Evolutionary conservation across 23 tunicate species (phyloP), one percentile per base, ranked within the genome.

Genomic region (Ascidia mentula): DNA sequence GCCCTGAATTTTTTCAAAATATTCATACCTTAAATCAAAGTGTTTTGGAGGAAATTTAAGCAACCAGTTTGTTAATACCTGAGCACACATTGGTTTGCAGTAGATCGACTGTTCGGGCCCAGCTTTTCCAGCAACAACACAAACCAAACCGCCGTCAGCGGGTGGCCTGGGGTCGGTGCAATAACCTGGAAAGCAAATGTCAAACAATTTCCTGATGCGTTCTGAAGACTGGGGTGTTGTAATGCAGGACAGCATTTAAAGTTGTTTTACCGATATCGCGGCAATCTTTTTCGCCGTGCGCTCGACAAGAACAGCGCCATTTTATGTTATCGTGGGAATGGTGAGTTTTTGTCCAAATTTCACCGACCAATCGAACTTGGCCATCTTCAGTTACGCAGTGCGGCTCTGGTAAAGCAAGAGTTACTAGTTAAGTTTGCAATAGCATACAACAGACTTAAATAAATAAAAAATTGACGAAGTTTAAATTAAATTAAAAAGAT

Each of bases 321-420:
- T 83, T 80, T 17, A 89, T 69, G 80, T 88, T 84, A 1, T 69
- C 74, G 73, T 79, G 72, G 34, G 75, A 46, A 18, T 80, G 85
- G 40, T 83, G 92, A 18, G 73, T 75, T 84, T 80, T 84, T 8
- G 80, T 69, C 98, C 98, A 93, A 13, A 59, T 37, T 69, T 88
- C 85, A 59, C 89, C 93, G 20, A 93, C 87, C 2, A 39, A 18
- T 17, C 79, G 82, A 0, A 80, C 69, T 40, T 79, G 69, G 18
- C 98, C 98, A 34, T 93, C 89, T 22, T 73, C 86, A 22, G 93
- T 89, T 40, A 88, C 72, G 45, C 98, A 93, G 76, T 88, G 92
- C 12, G 98, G 98, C 59, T 88, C 98, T 92, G 80, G 6, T 36
- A 6, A 60, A 60, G 24, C 22, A 53, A 26, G 65, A 3, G 12